Percentiles rank a stretch among this genome's conserved stretches.
phyloP scores from a whole-genome alignment of 2,888 invertebrate species.

The Pollenia griseotomentosa region DNA sequence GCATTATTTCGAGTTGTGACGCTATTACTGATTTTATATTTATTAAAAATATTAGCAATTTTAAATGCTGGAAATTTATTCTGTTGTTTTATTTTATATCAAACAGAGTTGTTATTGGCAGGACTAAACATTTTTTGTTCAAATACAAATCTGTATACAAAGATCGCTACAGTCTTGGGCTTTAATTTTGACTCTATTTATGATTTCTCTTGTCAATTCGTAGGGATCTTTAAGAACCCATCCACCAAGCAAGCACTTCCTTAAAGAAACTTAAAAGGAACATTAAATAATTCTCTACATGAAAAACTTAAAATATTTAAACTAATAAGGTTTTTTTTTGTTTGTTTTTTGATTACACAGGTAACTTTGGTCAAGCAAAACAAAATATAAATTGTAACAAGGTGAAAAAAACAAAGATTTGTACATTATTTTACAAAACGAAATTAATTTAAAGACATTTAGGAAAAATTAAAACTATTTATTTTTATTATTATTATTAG shows the following conservation, averaged over 20 bases:
- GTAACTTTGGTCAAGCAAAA: constrained; percentile 73
- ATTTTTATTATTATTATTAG: background rate
- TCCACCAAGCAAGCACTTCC: constrained; percentile 31
- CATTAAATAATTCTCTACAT: constrained; percentile 71
- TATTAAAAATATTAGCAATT: no score
- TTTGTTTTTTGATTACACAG: constrained; percentile 68
- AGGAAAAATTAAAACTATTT: constrained; percentile 60
- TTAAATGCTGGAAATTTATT: no score
- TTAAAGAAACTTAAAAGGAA: constrained; percentile 55
- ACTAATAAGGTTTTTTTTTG: constrained; percentile 68
- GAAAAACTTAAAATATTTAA: constrained; percentile 67
- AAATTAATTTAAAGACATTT: constrained; percentile 65
- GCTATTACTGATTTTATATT: no score
- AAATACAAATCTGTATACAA: no score
- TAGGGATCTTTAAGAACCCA: background rate
- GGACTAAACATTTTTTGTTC: no score
- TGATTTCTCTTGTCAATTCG: no score
- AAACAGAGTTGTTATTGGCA: no score
- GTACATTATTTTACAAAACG: constrained; percentile 68
- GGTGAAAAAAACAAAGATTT: constrained; percentile 63
- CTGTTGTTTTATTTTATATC: no score
- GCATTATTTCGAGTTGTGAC: no score
- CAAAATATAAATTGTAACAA: constrained; percentile 66
- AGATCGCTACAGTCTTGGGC: no score
- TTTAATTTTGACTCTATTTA: no score